Evolutionary conservation across 2,888 invertebrate species (phyloP), one percentile per base, ranked within the genome.

Genomic region (Scrobipalpa costella): DNA sequence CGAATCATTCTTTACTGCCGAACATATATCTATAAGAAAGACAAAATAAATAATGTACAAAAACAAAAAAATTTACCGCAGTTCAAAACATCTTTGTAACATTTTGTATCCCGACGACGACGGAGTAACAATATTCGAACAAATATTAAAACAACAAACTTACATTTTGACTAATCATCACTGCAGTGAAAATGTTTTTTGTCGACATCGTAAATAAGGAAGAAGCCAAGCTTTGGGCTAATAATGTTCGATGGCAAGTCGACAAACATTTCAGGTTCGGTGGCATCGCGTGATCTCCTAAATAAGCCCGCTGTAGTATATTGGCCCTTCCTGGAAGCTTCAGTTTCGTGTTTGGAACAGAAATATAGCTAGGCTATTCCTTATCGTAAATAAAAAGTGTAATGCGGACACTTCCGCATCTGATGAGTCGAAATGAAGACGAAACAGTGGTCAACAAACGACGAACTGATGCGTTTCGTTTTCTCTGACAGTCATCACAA

Each of bases 281-380:
- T 71, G 77, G 75, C 80, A 85, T 89, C 86, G 88, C 89, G 89
- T 89, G 89, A 81, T 84, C 79, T 83, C 69, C 81, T 73, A 76
- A 84, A 86, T 84, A 83, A 81, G 73, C 72, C 72, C 73, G 74
- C 72, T 71, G 73, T 78, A 74, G 81, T 81, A 83, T 86, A 84
- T 84, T 79, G 76, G 79, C 84, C 77, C 76, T 73, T 70, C 75
- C 78, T 79, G 78, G 77, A 81, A 84, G 77, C 85, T 83, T 76
- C 76, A 78, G 76, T 71, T 66, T 65, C 57, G 65, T 63, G 57
- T 61, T 57, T 68, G 68, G 67, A 55, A 17, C 50, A 27, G 63
- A 62, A 57, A 58, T 40, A 33, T 36, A 67, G 66, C 9, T 50
- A n/a, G n/a, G 15, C 7, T 50, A 2, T 11, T 44, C 44, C 44